phyloP scores from a whole-genome alignment of 2,797 vertebrate species.

The Orientallactaga sibirica region DNA sequence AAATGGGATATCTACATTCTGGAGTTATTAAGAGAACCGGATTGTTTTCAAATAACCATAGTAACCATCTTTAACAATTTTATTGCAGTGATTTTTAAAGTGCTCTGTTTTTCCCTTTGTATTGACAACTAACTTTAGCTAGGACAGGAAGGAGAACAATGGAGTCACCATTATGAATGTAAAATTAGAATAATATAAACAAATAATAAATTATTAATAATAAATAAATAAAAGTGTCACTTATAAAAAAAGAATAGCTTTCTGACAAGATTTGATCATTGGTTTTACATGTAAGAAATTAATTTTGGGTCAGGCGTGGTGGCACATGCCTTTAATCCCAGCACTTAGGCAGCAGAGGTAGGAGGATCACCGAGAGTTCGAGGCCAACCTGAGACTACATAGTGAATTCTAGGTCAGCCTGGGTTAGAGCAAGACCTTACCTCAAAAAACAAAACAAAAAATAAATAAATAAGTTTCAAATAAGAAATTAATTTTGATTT shows the following conservation, averaged over 20 bases:
- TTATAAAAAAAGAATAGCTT: not conserved
- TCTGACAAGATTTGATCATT: not conserved
- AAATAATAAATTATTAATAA: no score
- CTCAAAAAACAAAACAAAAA: no score
- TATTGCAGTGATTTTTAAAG: not conserved
- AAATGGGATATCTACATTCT: conserved; percentile 22
- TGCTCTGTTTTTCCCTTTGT: not conserved
- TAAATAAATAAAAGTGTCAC: no score
- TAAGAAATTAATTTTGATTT: conserved; percentile 25
- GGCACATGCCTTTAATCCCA: no score
- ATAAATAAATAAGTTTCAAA: not conserved
- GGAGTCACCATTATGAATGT: no score
- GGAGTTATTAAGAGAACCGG: not conserved
- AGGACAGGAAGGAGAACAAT: no score
- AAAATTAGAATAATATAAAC: no score
- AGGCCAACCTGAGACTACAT: no score
- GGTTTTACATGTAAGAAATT: not conserved
- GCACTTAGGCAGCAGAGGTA: no score
- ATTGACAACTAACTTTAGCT: conserved; percentile 13
- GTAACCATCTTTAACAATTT: not conserved
- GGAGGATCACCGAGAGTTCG: no score
- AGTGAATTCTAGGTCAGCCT: no score
- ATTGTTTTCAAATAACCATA: not conserved
- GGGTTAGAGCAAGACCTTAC: no score
- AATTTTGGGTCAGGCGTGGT: not conserved